A percentile compares a stretch with the other conserved stretches of the same genome.
phyloP scores from a whole-genome alignment of 2,888 invertebrate genomes.

The Diabrotica balteata region DNA sequence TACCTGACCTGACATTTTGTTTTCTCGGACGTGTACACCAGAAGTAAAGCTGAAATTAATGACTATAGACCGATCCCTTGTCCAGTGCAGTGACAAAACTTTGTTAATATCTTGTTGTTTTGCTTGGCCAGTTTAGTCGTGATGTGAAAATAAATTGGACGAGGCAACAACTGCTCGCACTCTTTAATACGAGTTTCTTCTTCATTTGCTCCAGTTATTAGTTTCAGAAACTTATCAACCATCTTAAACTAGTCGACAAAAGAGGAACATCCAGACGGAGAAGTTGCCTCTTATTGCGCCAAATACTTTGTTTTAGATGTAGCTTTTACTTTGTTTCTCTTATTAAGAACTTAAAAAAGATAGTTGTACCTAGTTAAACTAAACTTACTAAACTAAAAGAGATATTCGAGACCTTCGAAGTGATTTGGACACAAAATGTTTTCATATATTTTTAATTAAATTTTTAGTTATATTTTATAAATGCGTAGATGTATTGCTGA shows the following conservation, averaged over 20 bases:
- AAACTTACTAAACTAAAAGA: no score
- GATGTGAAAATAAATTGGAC: conserved; percentile 50
- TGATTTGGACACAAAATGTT: no score
- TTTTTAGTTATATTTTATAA: no score
- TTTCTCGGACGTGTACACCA: conserved; percentile 14
- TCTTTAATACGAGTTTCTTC: conserved; percentile 38
- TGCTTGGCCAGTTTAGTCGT: conserved; percentile 47
- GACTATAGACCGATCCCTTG: conserved; percentile 42
- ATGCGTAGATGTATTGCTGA: no score
- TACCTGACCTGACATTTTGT: conserved; percentile 5
- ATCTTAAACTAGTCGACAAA: conserved; percentile 28
- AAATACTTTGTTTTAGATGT: no score
- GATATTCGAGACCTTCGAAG: no score
- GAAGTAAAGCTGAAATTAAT: conserved; percentile 43
- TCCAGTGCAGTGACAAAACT: conserved; percentile 45
- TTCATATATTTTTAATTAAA: no score
- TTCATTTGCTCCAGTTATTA: conserved; percentile 37
- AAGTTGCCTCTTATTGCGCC: no score
- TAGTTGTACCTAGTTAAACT: no score
- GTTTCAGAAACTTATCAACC: conserved; percentile 33
- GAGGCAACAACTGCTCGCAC: conserved; percentile 33
- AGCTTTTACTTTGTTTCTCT: no score
- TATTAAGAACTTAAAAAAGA: no score
- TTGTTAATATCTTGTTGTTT: conserved; percentile 55
- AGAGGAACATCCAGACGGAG: neutral